phyloP scores from a whole-genome alignment of 2,888 invertebrate genomes.

The Harpagoxenus sublaevis region DNA sequence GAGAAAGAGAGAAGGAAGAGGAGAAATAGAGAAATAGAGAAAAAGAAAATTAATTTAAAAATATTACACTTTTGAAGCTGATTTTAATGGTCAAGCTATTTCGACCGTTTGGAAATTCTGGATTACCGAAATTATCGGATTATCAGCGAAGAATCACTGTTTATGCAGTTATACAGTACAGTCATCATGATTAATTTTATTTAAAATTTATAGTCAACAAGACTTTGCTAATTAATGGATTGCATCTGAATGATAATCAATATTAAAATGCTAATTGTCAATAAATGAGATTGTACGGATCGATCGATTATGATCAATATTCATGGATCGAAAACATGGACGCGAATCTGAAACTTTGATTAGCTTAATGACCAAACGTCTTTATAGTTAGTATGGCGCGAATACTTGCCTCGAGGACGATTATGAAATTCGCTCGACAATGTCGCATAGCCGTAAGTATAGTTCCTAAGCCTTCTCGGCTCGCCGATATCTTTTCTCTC shows the following conservation, averaged over 20 bases:
- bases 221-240: neutral
- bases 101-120: neutral
- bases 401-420: slow-evolving; percentile 26
- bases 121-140: neutral
- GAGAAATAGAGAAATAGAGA: neutral
- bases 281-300: slow-evolving; percentile 52
- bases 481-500: slow-evolving; percentile 41
- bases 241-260: neutral
- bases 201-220: neutral
- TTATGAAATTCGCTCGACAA: slow-evolving; percentile 68
- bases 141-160: neutral
- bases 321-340: neutral
- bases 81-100: neutral
- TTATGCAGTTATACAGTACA: neutral
- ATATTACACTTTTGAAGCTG: neutral
- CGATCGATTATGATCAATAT: slow-evolving; percentile 2
- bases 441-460: slow-evolving; percentile 82
- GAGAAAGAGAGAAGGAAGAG: neutral
- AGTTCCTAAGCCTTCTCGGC: slow-evolving; percentile 80
- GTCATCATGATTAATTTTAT: neutral
- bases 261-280: slow-evolving; percentile 6
- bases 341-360: neutral
- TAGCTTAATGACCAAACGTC: neutral
- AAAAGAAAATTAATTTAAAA: neutral
- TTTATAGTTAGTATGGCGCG: neutral